Evolutionary conservation across 2,797 vertebrate genomes (phyloP), one percentile per base, ranked within the genome.

Genomic region (Peromyscus nudipes): DNA sequence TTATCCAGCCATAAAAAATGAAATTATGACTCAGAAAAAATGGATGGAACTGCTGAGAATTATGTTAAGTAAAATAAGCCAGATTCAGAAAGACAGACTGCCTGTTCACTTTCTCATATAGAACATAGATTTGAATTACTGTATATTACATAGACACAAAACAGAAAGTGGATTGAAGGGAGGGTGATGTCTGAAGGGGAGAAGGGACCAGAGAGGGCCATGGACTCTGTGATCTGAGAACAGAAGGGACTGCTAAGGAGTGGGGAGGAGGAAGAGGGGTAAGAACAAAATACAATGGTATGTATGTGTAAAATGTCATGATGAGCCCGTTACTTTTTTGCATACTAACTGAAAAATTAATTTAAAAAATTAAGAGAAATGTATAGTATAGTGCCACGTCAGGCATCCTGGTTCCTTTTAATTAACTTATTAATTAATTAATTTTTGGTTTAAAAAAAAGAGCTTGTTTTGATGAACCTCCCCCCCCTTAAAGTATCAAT

Each of bases 391-490:
- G 27, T 31, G 60, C 40, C 40, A 21, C 43, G 16, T 16, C 49
- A 62, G 73, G 34, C 73, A 81, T 91, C 73, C 82, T 49, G 27
- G 13, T 62, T 73, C 55, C 27, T 71, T 86, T 81, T 69, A 69
- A 34, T 23, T 49, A 37, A 49, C 49, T 49, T 11, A 73, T 43
- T 21, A 12, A 3, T n/a, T n/a, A 6, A 31, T 64, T 64, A 27
- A 82, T 82, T 83, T 85, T 49, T 65, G 40, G 19, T 82, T 19
- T 49, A 25, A 37, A 12, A 57, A 75, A 46, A 80, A 14, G 21
- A 95, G 31, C 34, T 71, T 91, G 34, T 65, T 92, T 95, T 91
- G 83, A 4, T 88, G 94, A 92, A 92, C n/a, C 57, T 57, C 79
- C 71, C 46, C 23, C 82, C 67, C 92, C 40, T 73, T 84, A 84